A percentile compares a stretch with the other conserved stretches of the same genome.
Evolutionary conservation across 2,113 vertebrate genomes (phyloP).

Genomic region (Numenius arquata): DNA sequence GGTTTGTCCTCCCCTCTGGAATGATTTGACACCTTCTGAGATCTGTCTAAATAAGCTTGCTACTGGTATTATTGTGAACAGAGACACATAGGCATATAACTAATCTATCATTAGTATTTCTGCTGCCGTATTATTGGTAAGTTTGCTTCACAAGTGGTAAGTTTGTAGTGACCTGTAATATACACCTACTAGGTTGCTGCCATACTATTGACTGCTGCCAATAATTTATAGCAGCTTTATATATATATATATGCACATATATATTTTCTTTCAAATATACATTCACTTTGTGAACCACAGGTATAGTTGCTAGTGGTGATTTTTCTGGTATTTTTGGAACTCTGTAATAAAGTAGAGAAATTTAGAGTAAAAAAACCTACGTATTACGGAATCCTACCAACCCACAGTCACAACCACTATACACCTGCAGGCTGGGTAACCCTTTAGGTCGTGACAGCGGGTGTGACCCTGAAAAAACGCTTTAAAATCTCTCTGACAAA

Average conservation of each 20-base stretch:
- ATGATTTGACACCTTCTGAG: background rate
- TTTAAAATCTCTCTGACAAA: background rate
- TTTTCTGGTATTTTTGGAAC: background rate
- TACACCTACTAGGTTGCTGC: background rate
- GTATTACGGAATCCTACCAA: background rate
- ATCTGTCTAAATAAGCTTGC: background rate
- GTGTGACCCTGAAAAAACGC: background rate
- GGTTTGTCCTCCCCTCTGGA: background rate
- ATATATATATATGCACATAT: background rate
- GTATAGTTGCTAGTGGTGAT: background rate
- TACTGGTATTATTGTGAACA: background rate
- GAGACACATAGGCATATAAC: background rate
- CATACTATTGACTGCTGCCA: background rate
- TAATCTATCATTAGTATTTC: background rate
- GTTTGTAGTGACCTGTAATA: background rate
- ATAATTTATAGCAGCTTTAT: background rate
- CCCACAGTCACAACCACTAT: background rate
- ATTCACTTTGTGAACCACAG: background rate
- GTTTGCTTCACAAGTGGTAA: background rate
- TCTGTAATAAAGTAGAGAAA: background rate
- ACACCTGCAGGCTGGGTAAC: background rate
- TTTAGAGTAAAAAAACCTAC: background rate
- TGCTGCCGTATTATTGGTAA: background rate
- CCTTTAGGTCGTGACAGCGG: background rate
- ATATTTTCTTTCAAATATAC: background rate